Evolutionary conservation across 2,797 vertebrate species (phyloP).

Genomic region (Natrix natrix): DNA sequence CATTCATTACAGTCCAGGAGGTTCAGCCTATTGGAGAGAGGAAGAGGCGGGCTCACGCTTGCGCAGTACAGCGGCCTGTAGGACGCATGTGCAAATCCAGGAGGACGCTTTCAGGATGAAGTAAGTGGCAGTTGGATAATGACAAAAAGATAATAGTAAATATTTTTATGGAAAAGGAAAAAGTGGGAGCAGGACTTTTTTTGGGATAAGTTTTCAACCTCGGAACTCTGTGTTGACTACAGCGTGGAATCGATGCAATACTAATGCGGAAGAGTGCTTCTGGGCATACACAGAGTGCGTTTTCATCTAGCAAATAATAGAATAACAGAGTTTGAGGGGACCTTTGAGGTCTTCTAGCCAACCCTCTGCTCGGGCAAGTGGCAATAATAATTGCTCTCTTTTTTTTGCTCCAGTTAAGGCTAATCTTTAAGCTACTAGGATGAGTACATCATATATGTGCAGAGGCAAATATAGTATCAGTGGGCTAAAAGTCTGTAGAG

Average conservation of each 20-base stretch:
- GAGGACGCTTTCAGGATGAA: background rate
- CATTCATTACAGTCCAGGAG: background rate
- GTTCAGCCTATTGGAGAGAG: background rate
- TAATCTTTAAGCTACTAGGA: background rate
- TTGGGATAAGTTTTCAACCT: background rate
- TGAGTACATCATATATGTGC: background rate
- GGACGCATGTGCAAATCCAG: background rate
- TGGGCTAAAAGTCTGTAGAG: background rate
- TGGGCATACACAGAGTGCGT: background rate
- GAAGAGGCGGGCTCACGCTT: background rate
- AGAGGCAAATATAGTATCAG: background rate
- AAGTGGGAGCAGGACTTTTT: background rate
- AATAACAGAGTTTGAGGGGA: no score
- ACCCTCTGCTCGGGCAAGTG: no score
- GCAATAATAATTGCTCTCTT: no score
- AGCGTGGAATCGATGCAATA: background rate
- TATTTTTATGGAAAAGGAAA: no score
- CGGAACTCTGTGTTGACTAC: background rate
- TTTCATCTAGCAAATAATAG: no score
- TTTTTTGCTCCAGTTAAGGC: background rate
- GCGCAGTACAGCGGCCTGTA: background rate
- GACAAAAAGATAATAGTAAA: rapidly evolving
- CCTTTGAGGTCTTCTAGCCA: no score
- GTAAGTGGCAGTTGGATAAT: background rate
- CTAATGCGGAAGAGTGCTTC: background rate